These are phyloP conservation scores for Theonella swinhoei DNA, from an alignment of 37 sponge, comb jelly and placozoan species.

Conservation along the genomic window DNA sequence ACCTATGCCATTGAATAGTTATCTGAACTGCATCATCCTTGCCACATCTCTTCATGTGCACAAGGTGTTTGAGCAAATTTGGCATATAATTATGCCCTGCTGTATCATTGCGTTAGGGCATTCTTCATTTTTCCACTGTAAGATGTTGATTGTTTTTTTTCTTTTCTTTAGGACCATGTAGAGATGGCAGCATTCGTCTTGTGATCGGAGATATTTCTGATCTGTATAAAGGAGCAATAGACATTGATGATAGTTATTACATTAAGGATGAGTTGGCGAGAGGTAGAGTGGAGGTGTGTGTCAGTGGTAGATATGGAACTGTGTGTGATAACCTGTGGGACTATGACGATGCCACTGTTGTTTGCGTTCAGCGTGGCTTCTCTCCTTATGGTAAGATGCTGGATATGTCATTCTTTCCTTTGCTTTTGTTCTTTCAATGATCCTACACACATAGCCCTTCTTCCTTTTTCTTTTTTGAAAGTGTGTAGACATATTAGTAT, in stretches of 20 bases:
- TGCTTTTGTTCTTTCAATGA: too few species aligned
- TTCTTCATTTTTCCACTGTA: too few species aligned
- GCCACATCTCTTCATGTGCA: too few species aligned
- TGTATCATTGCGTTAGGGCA: too few species aligned
- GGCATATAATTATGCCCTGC: too few species aligned
- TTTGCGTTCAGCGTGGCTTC: slow-evolving; percentile 44
- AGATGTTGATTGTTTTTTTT: too few species aligned
- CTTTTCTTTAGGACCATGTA: not conserved
- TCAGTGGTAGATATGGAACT: slow-evolving; percentile 40
- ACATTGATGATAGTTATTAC: not conserved
- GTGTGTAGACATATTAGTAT: not conserved
- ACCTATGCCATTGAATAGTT: too few species aligned
- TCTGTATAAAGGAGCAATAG: not conserved
- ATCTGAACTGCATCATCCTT: too few species aligned
- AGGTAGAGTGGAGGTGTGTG: slow-evolving; percentile 53
- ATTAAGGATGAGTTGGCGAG: slow-evolving; percentile 32
- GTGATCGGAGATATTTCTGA: not conserved
- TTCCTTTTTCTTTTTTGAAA: too few species aligned
- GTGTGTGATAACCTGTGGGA: slow-evolving; percentile 39
- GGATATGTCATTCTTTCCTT: too few species aligned
- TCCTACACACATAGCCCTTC: too few species aligned
- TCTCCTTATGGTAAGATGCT: slow-evolving; percentile 44
- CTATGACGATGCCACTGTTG: slow-evolving; percentile 38
- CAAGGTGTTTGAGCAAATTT: too few species aligned
- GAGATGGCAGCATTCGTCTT: not conserved